Percentiles rank a stretch among this genome's conserved stretches.
Evolutionary conservation across 2,888 invertebrate genomes (phyloP).

Genomic region (Stegophylla sp.): DNA sequence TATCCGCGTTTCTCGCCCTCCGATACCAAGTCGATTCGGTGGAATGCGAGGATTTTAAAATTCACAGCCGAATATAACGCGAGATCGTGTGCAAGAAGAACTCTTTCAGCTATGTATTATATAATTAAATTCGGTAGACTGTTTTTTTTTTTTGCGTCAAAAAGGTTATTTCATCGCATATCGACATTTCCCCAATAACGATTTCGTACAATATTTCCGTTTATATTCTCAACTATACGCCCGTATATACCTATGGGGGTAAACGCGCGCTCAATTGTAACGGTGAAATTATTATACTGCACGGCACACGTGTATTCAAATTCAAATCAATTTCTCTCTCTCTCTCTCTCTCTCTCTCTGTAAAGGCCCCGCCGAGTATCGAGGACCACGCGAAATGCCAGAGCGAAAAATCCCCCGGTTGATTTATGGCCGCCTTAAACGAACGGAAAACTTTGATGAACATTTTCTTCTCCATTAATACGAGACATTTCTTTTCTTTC

Average conservation of each 20-base stretch:
- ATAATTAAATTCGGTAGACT: no score
- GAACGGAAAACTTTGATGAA: constrained; percentile 49
- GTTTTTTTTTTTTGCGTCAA: no score
- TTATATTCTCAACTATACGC: background rate
- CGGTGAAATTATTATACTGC: background rate
- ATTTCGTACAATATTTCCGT: background rate
- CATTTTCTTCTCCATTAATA: constrained; percentile 53
- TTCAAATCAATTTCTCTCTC: constrained; percentile 40
- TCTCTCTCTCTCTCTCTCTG: no score
- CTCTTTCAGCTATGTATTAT: background rate
- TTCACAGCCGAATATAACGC: background rate
- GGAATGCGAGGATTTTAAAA: background rate
- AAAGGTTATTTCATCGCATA: background rate
- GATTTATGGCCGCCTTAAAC: constrained; percentile 46
- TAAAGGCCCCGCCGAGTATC: constrained; percentile 8
- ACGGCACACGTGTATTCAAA: constrained; percentile 4
- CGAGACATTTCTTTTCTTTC: constrained; percentile 8
- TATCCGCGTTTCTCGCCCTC: background rate
- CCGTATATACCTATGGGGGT: background rate
- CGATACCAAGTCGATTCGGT: background rate
- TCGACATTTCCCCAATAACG: background rate
- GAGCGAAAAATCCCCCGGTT: constrained; percentile 29
- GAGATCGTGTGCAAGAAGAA: background rate
- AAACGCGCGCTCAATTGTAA: background rate
- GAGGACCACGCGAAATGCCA: constrained; percentile 13